phyloP scores from a whole-genome alignment of 2,113 vertebrate genomes.

The Rhizomys pruinosus region DNA sequence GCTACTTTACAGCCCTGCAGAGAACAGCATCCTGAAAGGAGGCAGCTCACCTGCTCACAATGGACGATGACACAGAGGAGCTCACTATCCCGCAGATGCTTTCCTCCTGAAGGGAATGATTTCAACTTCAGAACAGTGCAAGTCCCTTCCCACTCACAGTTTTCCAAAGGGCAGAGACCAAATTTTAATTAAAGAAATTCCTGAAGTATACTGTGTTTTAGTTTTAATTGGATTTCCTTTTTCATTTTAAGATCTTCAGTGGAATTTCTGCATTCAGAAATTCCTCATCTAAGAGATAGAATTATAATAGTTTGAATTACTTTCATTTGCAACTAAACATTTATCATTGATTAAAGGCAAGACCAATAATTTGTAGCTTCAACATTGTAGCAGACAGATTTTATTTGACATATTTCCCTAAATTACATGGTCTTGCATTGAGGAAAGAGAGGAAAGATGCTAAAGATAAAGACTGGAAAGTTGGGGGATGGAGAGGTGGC shows the following conservation, averaged over 20 bases:
- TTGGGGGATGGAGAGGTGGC: too few species aligned
- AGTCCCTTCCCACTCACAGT: background rate
- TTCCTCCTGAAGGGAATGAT: background rate
- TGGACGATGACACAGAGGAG: background rate
- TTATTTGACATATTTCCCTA: constrained; percentile 4
- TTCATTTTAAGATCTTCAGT: constrained; percentile 19
- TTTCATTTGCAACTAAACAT: constrained; percentile 4
- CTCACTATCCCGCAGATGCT: fast-evolving
- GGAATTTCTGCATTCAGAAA: background rate
- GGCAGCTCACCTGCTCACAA: background rate
- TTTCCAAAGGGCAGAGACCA: background rate
- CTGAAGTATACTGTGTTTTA: background rate
- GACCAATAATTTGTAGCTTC: background rate
- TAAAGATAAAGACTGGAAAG: too few species aligned
- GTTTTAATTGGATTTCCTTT: background rate
- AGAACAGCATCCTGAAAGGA: background rate
- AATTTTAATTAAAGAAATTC: background rate
- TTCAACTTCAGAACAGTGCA: background rate
- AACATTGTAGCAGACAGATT: background rate
- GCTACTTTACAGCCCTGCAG: background rate
- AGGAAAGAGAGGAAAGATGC: background rate
- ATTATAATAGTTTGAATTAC: background rate
- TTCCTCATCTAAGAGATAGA: background rate
- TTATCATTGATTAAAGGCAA: background rate
- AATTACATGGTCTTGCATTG: background rate